phyloP scores from a whole-genome alignment of 1,140 invertebrate species.

The Nixonia krombeini region DNA sequence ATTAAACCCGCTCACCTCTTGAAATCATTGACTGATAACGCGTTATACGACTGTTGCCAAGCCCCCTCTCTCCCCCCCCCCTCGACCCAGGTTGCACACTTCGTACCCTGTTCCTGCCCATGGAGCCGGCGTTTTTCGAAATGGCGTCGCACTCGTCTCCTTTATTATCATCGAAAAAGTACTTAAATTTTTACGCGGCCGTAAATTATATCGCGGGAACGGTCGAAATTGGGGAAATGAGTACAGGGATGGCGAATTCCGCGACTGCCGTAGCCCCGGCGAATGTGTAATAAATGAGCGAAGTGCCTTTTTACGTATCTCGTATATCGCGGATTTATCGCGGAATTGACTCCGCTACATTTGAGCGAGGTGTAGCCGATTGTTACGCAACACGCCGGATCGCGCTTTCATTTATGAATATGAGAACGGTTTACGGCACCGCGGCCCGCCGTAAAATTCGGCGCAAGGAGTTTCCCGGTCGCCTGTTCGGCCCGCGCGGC shows the following conservation, averaged over 20 bases:
- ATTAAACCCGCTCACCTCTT: no score
- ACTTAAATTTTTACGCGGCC: conserved; percentile 39
- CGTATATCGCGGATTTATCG: conserved; percentile 46
- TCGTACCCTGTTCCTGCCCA: no score
- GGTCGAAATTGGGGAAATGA: conserved; percentile 44
- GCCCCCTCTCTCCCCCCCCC: no score
- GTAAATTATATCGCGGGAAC: conserved; percentile 43
- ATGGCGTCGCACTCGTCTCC: conserved; percentile 22
- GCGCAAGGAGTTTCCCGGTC: conserved; percentile 1
- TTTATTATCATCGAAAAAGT: conserved; percentile 43
- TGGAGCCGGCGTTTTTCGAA: conserved; percentile 14
- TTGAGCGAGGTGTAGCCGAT: conserved; percentile 33
- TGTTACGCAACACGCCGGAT: conserved; percentile 40
- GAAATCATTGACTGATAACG: no score
- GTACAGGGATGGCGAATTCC: conserved; percentile 38
- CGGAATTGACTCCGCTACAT: conserved; percentile 42
- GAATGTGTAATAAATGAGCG: conserved; percentile 46
- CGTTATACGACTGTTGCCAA: no score
- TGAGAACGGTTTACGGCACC: conserved; percentile 35
- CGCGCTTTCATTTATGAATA: conserved; percentile 43
- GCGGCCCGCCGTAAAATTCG: conserved; percentile 17
- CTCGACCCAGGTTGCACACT: no score
- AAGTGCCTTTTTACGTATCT: conserved; percentile 50
- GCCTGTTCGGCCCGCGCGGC: no score
- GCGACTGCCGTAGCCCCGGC: conserved; percentile 23